phyloP scores from a whole-genome alignment of 2,888 invertebrate species.

The Drosophila borealis region DNA sequence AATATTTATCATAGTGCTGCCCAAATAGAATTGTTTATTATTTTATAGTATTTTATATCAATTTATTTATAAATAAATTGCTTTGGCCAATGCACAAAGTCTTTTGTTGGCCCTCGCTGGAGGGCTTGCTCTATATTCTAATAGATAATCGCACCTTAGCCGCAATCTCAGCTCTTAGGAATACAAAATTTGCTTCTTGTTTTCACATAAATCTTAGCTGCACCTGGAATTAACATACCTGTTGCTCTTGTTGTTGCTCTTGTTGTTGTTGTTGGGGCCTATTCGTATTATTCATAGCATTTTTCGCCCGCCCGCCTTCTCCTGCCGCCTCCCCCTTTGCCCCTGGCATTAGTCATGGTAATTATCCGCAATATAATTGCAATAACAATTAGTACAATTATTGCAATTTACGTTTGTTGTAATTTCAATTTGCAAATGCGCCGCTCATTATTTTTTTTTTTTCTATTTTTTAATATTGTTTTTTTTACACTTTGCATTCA shows the following conservation, averaged over 20 bases:
- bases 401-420: slow-evolving; percentile 69
- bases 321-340: background rate
- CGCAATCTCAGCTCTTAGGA: slow-evolving; percentile 16
- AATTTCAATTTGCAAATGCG: slow-evolving; percentile 75
- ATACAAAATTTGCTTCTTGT: slow-evolving; percentile 33
- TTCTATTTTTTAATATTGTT: slow-evolving; percentile 4
- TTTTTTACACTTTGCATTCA: slow-evolving; percentile 33
- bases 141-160: slow-evolving; percentile 15
- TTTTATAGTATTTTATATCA: background rate
- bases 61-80: background rate
- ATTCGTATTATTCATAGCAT: slow-evolving; percentile 63
- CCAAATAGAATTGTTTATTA: background rate
- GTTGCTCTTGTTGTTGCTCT: background rate
- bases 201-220: slow-evolving; percentile 32
- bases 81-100: too few species aligned
- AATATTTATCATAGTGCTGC: too few species aligned
- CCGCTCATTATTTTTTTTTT: slow-evolving; percentile 42
- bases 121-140: slow-evolving; percentile 1
- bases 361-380: slow-evolving; percentile 74
- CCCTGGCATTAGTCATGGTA: slow-evolving; percentile 75
- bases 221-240: slow-evolving; percentile 22
- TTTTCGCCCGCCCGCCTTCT: slow-evolving; percentile 43
- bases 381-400: slow-evolving; percentile 79
- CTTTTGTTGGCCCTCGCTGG: too few species aligned
- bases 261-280: slow-evolving; percentile 8